phyloP scores from a whole-genome alignment of 2,113 vertebrate species.

The Leuciscus idus region DNA sequence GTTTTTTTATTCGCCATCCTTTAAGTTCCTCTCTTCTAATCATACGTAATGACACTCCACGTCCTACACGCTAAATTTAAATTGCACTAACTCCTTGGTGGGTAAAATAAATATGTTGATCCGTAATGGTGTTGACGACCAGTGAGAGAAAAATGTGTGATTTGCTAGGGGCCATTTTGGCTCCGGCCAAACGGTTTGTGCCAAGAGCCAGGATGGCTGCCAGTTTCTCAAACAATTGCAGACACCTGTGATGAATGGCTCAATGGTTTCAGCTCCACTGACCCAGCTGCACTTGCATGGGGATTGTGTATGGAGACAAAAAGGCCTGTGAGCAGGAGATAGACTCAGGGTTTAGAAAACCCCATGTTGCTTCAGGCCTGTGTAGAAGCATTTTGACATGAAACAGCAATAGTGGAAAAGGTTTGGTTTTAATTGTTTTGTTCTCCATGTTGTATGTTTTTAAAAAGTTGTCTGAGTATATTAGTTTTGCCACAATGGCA shows the following conservation, averaged over 20 bases:
- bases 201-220: slow-evolving; percentile 72
- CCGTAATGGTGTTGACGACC: slow-evolving; percentile 62
- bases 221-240: slow-evolving; percentile 74
- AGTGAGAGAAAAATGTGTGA: slow-evolving; percentile 58
- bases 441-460: background rate
- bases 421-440: background rate
- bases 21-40: slow-evolving; percentile 16
- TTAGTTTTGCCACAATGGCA: background rate
- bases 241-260: slow-evolving; percentile 79
- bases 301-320: slow-evolving; percentile 63
- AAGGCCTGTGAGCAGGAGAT: slow-evolving; percentile 70
- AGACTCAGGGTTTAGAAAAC: slow-evolving; percentile 71
- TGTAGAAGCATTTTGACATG: slow-evolving; percentile 11
- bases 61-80: slow-evolving; percentile 66
- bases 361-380: slow-evolving; percentile 66
- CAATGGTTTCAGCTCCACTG: slow-evolving; percentile 69
- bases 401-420: background rate
- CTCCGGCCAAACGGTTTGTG: slow-evolving; percentile 65
- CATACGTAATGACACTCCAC: slow-evolving; percentile 45
- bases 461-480: background rate
- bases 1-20: background rate
- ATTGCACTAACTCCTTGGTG: slow-evolving; percentile 64
- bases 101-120: slow-evolving; percentile 72
- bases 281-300: slow-evolving; percentile 68
- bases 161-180: slow-evolving; percentile 75